Evolutionary conservation across 2,888 invertebrate genomes (phyloP), one percentile per base, ranked within the genome.

Genomic region (Chalcis sispes): DNA sequence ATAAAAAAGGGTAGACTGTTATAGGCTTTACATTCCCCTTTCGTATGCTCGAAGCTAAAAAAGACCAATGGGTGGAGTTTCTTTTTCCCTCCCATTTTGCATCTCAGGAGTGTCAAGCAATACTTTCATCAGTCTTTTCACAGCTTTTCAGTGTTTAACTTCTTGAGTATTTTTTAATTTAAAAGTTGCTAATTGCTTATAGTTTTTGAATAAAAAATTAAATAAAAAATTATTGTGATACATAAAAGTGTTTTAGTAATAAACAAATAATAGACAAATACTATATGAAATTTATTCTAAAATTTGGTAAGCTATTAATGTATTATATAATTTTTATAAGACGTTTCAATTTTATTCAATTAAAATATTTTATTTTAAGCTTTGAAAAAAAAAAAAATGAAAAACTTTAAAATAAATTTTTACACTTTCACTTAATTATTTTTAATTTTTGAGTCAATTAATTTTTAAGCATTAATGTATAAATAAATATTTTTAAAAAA

Each of bases 81-180:
- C 77, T 74, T 77, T n/a, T 83, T 83, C 83, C 85, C 84, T 85
- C 80, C 82, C 83, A 84, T 82, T 85, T 85, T 86, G 83, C 84
- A 85, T 84, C 78, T 80, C 80, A 81, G 80, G 75, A 75, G 79
- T 61, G 79, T 73, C 74, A 78, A 72, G 79, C 40, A 54, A 32
- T 64, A 59, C 42, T 72, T 48, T 27, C 27, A 50, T 65, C 72
- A 77, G 67, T 73, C 36, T 15, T 18, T 73, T 50, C 29, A 29
- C n/a, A 32, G 52, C 54, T 62, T 40, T 67, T 70, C 56, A 56
- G 52, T 64, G 71, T 69, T 71, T 70, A 75, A 79, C 77, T 77
- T 77, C 69, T 65, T 42, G 66, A 66, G 36, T 32, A 29, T 27
- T 46, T 58, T 46, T 27, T 18, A 46, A 25, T 40, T 65, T 18